phyloP scores from a whole-genome alignment of 2,797 vertebrate genomes.

The Lacerta viridis region DNA sequence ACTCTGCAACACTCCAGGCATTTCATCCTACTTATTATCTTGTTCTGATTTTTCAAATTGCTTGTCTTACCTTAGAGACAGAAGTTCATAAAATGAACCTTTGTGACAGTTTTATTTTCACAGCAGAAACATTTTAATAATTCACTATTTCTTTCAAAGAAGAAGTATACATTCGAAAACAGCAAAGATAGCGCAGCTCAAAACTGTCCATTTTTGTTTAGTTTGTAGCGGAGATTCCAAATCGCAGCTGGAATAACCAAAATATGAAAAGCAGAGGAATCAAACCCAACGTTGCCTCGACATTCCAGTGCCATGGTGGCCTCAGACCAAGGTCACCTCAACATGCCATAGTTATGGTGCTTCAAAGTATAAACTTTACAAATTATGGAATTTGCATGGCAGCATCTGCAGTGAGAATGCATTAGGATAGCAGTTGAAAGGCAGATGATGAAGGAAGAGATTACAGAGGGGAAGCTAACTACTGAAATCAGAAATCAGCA shows the following conservation, averaged over 20 bases:
- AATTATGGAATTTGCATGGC: background rate
- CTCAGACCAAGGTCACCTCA: background rate
- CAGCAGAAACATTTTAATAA: conserved; percentile 29
- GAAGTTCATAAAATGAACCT: conserved; percentile 63
- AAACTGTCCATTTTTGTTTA: background rate
- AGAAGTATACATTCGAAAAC: conserved; percentile 6
- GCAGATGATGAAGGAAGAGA: background rate
- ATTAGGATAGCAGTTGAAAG: background rate
- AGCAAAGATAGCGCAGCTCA: background rate
- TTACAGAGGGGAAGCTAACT: background rate
- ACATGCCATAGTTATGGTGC: background rate
- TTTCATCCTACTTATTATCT: conserved; percentile 40
- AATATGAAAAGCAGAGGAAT: background rate
- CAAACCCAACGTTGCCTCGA: background rate
- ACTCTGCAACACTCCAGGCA: conserved; percentile 17
- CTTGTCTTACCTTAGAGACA: conserved; percentile 36
- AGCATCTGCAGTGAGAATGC: background rate
- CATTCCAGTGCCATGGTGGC: background rate
- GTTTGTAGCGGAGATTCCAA: background rate
- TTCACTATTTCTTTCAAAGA: background rate
- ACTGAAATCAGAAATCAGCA: background rate
- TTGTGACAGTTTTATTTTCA: conserved; percentile 43
- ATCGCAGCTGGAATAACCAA: background rate
- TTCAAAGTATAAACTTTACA: background rate
- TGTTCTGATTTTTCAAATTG: conserved; percentile 42